Base-by-base conservation (phyloP, 2,888 invertebrate genomes). In the Dryomyza anilis region DNA sequence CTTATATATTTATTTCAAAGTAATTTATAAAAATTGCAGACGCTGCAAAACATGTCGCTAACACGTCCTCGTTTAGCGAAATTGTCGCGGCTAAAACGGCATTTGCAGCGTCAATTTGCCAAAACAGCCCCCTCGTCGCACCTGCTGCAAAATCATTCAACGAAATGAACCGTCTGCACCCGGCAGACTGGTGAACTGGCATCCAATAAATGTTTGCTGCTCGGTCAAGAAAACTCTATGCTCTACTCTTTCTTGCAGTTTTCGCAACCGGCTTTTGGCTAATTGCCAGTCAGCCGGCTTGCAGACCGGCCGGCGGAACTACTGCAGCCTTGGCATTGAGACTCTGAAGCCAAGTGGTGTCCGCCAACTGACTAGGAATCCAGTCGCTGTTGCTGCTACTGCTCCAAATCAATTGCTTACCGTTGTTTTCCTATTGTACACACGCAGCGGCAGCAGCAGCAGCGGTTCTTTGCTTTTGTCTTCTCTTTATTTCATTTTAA, bases 221-320 rank as follows among this genome's bases (percentile, higher is more conserved):
- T 33, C 14, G 30, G 21, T 30, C 43, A n/a, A n/a, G n/a, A n/a
- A n/a, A n/a, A n/a, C n/a, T n/a, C n/a, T n/a, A n/a, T n/a, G n/a
- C n/a, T n/a, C n/a, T n/a, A n/a, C n/a, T n/a, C n/a, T n/a, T n/a
- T n/a, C n/a, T n/a, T n/a, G 48, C 10, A 39, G 43, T 43, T 39
- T 61, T 61, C 45, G 43, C 61, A 53, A 61, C 61, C 61, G 61
- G 61, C 61, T 61, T 61, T 59, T 43, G 53, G 50, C 27, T 52
- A 36, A 43, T 25, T 46, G 48, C 46, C 48, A 59, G 59, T 33
- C 39, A 55, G n/a, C n/a, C n/a, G n/a, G n/a, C n/a, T n/a, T n/a
- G n/a, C n/a, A n/a, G n/a, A n/a, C n/a, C 36, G 23, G 33, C 30
- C 19, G 33, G 23, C 55, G 8, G 57, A 14, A 48, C 19, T 30